Percentiles rank a stretch among this genome's conserved stretches.
Conservation (phyloP, 2,888 invertebrate species). For the Chelonus formosanus region DNA sequence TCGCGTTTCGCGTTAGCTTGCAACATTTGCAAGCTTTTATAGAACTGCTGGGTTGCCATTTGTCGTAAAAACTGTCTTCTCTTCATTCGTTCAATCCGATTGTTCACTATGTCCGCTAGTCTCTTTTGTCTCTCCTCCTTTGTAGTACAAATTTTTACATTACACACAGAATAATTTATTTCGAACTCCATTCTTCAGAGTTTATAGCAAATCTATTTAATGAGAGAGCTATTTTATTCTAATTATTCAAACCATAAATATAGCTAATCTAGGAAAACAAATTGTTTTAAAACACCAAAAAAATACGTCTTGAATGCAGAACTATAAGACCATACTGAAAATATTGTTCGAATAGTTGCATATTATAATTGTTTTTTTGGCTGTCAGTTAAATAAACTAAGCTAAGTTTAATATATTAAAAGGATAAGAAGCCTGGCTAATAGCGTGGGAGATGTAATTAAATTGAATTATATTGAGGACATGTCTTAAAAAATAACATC, state of each 20-base stretch:
- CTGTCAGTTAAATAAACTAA: too few species aligned
- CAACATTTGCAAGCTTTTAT: conserved; percentile 86
- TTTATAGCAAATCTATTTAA: too few species aligned
- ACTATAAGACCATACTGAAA: too few species aligned
- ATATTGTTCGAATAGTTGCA: too few species aligned
- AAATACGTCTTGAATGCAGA: too few species aligned
- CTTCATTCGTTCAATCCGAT: conserved; percentile 73
- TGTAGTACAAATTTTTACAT: conserved; percentile 20
- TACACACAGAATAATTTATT: conserved; percentile 14
- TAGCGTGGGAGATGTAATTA: neutral
- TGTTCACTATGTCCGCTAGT: conserved; percentile 77
- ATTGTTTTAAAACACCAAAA: too few species aligned
- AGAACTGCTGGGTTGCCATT: conserved; percentile 82
- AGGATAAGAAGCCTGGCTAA: neutral
- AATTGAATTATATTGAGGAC: conserved; percentile 2
- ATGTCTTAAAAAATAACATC: conserved; percentile 41
- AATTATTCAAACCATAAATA: too few species aligned
- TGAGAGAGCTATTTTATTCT: too few species aligned
- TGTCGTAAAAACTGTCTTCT: conserved; percentile 75
- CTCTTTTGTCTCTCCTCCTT: conserved; percentile 80
- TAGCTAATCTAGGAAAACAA: too few species aligned
- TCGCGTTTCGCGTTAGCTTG: conserved; percentile 77
- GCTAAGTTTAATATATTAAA: neutral
- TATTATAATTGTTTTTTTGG: too few species aligned
- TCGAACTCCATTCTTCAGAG: too few species aligned